These are phyloP conservation scores for Haemorhous mexicanus DNA, from an alignment of 2,113 vertebrate genomes.

Conservation along the genomic window DNA sequence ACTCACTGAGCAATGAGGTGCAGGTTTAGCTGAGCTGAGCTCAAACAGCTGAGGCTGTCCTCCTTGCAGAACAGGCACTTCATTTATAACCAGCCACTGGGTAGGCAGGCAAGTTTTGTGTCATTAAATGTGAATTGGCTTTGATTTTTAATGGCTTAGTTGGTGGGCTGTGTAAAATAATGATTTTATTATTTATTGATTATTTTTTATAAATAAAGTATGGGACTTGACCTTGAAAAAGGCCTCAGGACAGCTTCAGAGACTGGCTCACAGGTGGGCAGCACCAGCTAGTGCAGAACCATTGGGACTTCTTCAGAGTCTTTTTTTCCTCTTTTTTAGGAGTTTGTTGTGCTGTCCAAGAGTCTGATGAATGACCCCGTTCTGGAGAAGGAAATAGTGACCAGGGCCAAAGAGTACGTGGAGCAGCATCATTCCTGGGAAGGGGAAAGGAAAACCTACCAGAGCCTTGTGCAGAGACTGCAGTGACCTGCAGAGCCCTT, in stretches of 20 bases:
- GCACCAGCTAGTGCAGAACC: neutral
- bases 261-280: neutral
- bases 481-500: neutral
- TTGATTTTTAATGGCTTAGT: neutral
- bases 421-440: conserved; percentile 73
- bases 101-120: neutral
- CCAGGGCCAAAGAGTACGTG: conserved; percentile 79
- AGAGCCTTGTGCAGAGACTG: conserved; percentile 75
- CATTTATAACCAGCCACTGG: neutral
- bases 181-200: neutral
- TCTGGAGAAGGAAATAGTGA: conserved; percentile 73
- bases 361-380: conserved; percentile 75
- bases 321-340: conserved; percentile 69
- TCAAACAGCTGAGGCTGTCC: neutral
- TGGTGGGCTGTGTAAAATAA: neutral
- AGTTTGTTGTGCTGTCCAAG: conserved; percentile 85
- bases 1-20: neutral
- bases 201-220: neutral
- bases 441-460: conserved; percentile 82
- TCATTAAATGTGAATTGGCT: neutral
- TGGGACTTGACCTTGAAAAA: neutral
- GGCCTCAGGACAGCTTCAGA: neutral
- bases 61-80: neutral
- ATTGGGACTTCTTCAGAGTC: neutral
- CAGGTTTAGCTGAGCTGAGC: neutral